Base-by-base conservation (phyloP, 2,888 invertebrate genomes). In the Drosophila nr. perissopoda region DNA sequence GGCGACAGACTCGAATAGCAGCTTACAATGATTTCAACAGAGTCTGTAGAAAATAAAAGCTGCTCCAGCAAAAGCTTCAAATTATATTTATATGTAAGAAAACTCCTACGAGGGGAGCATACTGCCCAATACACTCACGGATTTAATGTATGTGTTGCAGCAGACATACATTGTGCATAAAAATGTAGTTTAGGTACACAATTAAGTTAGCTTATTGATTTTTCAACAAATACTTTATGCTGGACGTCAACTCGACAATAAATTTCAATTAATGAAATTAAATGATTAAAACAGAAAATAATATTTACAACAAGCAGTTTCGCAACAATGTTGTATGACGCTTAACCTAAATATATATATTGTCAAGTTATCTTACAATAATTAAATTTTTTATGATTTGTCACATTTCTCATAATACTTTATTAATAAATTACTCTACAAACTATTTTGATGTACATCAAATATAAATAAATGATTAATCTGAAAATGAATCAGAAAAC, bases 1-100 rank as follows among this genome's bases (percentile, higher is more conserved):
- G 70, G 60, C 69, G n/a, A 52, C 56, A 40, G 66, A 64, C 75
- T 74, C 59, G 60, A 68, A 67, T 42, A 16, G 67, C 75, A 80
- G 72, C 78, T 76, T 71, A 74, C 82, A 87, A 82, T 88, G 89
- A 84, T 84, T 84, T 81, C 76, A 88, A 58, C 83, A 78, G 76
- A 86, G 60, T 74, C 74, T 77, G 73, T 69, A 36, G 62, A 75
- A 70, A 75, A 84, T 68, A 88, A 84, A 86, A 86, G 81, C 80
- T 70, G 67, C 59, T 79, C 63, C 74, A 57, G 54, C 51, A 61
- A 70, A 78, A 79, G 83, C 82, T 81, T 77, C 73, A 83, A 76
- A 65, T 79, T 74, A 76, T 70, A 76, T 16, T 34, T 66, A 57
- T 54, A 67, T n/a, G 46, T 46, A 8, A 16, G 25, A 16, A 25